Evolutionary conservation across 2,113 vertebrate species (phyloP).

Genomic region (Octodon degus): DNA sequence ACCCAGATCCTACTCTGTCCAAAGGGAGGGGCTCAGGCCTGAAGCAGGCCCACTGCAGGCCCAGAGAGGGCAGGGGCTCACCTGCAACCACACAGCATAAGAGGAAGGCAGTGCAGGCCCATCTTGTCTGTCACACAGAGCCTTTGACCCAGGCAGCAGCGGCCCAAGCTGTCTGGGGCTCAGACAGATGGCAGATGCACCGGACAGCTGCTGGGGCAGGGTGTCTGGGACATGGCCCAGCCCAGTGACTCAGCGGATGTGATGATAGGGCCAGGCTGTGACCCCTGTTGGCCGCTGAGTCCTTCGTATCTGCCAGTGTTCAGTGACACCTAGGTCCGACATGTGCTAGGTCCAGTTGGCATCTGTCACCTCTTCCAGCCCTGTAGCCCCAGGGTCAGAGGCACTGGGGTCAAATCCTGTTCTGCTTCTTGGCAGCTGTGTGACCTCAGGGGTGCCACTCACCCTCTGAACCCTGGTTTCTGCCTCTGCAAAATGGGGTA

Average conservation of each 20-base stretch:
- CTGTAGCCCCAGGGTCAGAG: background rate
- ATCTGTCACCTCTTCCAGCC: background rate
- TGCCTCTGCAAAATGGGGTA: background rate
- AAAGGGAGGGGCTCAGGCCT: background rate
- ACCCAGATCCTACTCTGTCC: accelerated
- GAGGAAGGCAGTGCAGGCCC: background rate
- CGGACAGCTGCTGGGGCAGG: background rate
- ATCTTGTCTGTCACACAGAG: background rate
- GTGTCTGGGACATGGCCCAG: background rate
- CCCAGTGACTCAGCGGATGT: background rate
- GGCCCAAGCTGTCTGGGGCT: background rate
- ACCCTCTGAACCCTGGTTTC: background rate
- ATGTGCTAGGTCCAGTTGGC: background rate
- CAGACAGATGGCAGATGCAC: background rate
- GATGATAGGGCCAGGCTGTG: background rate
- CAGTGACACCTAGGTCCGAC: background rate
- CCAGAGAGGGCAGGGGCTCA: background rate
- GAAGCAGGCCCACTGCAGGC: background rate
- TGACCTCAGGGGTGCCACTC: background rate
- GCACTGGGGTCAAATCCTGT: background rate
- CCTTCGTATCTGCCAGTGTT: background rate
- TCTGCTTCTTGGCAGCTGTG: background rate
- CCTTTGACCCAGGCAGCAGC: background rate
- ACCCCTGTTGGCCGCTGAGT: background rate
- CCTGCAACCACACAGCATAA: background rate